Base-by-base conservation (phyloP, 2,888 invertebrate genomes). In the Alsophila aescularia region DNA sequence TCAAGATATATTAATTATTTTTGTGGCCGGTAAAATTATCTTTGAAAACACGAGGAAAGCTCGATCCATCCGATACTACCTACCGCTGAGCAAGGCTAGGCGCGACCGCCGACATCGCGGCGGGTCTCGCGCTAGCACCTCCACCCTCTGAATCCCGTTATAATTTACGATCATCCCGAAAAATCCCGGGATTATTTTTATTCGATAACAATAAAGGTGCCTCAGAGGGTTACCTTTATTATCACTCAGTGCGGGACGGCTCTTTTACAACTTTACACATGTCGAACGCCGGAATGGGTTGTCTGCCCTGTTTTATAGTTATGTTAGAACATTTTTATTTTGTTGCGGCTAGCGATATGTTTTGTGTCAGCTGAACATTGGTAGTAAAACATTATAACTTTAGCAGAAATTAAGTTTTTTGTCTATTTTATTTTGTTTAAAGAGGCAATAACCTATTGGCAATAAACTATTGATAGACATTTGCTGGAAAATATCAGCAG, bases 141-240 rank as follows among this genome's bases (percentile, higher is more conserved):
- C 54, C 49, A 49, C 84, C 85, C 77, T 67, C 75, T 72, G 82
- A 79, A 84, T 80, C 83, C 86, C 77, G 85, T 81, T 88, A 87
- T 90, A 89, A 90, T 90, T 91, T 91, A 90, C 89, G 91, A 90
- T 87, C 87, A 89, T 88, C 89, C 89, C 83, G 68, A 87, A 88
- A 88, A 90, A 88, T 87, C 88, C 85, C 72, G 67, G 88, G 89
- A 90, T 91, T 90, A 91, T 89, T 90, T 91, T 91, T 90, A 91
- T 91, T 89, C 83, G 90, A 90, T 91, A 90, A 89, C 90, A 89
- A 90, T 90, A 90, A 90, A 90, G 89, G 89, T 87, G 76, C 83
- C 82, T 81, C 81, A 66, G 86, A 86, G 88, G 90, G 89, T 89
- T 87, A 85, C 88, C 87, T 89, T 90, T 90, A 90, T 90, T 91